Evolutionary conservation across 2,888 invertebrate genomes (phyloP).

Genomic region (Ectropis crepuscularia): DNA sequence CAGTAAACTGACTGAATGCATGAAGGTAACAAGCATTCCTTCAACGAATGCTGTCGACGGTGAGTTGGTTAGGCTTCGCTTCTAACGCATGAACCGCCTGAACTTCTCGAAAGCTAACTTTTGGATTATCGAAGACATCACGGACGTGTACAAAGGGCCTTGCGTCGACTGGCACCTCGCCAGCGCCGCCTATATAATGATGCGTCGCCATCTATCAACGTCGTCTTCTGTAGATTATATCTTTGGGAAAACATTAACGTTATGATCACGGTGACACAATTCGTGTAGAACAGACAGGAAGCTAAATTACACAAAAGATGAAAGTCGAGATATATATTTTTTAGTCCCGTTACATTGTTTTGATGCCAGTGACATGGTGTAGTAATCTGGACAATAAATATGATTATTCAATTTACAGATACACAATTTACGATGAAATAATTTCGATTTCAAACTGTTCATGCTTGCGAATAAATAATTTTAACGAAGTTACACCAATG

Average conservation of each 20-base stretch:
- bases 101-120: slow-evolving; percentile 37
- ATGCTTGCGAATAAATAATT: too few relatives aligned
- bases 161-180: slow-evolving; percentile 49
- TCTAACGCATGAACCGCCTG: slow-evolving; percentile 46
- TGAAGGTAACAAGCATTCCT: slow-evolving; percentile 82
- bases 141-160: slow-evolving; percentile 29
- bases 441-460: too few relatives aligned
- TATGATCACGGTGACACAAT: slow-evolving; percentile 34
- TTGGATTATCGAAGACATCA: slow-evolving; percentile 35
- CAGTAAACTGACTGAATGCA: slow-evolving; percentile 76
- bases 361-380: background rate
- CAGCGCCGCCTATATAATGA: slow-evolving; percentile 50
- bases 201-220: slow-evolving; percentile 60
- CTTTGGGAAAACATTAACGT: slow-evolving; percentile 40
- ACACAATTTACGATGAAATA: too few relatives aligned
- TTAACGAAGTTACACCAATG: too few relatives aligned
- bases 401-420: background rate
- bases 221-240: slow-evolving; percentile 48
- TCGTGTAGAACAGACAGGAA: slow-evolving; percentile 35
- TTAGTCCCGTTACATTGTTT: slow-evolving; percentile 1
- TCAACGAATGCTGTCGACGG: slow-evolving; percentile 77
- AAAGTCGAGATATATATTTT: slow-evolving; percentile 1
- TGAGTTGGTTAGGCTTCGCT: slow-evolving; percentile 76
- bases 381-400: background rate
- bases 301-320: slow-evolving; percentile 9